These are phyloP conservation scores for Coleophora flavipennella DNA, from an alignment of 2,888 invertebrate species.

Conservation along the genomic window DNA sequence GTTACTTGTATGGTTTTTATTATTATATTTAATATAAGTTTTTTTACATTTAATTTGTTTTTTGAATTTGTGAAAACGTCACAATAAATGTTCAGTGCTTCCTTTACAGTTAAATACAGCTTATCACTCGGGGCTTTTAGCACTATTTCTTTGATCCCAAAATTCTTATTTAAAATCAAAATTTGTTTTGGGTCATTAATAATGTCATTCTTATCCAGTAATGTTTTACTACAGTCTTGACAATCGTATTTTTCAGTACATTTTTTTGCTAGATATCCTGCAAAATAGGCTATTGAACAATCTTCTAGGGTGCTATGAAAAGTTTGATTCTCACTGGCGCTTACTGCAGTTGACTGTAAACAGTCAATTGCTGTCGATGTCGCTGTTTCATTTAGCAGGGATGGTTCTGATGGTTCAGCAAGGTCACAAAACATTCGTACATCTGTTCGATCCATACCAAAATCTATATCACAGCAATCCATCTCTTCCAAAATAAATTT, in stretches of 20 bases:
- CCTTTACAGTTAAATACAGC: no score
- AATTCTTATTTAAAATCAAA: no score
- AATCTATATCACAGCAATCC: neutral
- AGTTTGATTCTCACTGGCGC: neutral
- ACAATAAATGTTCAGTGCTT: no score
- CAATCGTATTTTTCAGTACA: slow-evolving; percentile 14
- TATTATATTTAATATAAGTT: neutral
- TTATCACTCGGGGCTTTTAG: no score
- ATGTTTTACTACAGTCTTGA: slow-evolving; percentile 6
- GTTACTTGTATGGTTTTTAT: neutral
- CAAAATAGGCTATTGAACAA: slow-evolving; percentile 17
- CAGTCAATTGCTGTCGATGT: no score
- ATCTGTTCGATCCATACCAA: neutral
- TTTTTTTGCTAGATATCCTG: slow-evolving; percentile 16
- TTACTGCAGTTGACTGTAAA: no score
- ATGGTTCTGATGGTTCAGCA: no score
- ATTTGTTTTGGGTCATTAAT: no score
- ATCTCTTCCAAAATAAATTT: slow-evolving; percentile 1
- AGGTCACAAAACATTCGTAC: no score
- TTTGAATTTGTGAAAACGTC: neutral
- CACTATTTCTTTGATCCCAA: no score
- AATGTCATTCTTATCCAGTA: slow-evolving; percentile 6
- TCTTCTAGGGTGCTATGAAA: slow-evolving; percentile 7
- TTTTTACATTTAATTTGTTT: neutral
- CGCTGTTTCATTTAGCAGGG: no score